These are phyloP conservation scores for Alcis repandata DNA, from an alignment of 2,888 invertebrate species.

Conservation along the genomic window DNA sequence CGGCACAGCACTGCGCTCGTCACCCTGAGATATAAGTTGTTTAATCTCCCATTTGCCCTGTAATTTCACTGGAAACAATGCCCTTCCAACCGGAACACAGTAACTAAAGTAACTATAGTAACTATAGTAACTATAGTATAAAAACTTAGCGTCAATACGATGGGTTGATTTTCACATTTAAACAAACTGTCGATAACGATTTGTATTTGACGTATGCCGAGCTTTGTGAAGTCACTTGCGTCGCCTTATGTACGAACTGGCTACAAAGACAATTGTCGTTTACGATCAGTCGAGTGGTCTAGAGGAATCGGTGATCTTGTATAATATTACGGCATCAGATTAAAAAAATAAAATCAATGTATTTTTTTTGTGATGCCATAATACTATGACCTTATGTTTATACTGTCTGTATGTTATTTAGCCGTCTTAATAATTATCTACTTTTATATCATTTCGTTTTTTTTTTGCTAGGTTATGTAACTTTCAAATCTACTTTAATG, in stretches of 20 bases:
- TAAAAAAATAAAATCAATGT: conserved; percentile 14
- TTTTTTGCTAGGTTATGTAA: conserved; percentile 26
- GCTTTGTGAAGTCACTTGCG: background rate
- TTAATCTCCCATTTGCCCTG: too few relatives aligned
- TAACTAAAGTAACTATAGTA: too few relatives aligned
- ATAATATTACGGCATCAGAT: conserved; percentile 50
- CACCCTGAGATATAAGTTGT: too few relatives aligned
- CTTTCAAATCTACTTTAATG: conserved; percentile 20
- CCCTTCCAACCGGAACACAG: too few relatives aligned
- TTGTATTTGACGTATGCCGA: background rate
- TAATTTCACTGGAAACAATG: too few relatives aligned
- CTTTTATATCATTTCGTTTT: conserved; percentile 21
- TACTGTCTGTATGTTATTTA: conserved; percentile 35
- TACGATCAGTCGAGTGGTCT: background rate
- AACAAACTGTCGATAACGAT: background rate
- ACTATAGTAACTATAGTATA: too few relatives aligned
- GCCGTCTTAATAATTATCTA: conserved; percentile 27
- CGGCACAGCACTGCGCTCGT: too few relatives aligned
- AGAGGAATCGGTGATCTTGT: conserved; percentile 9
- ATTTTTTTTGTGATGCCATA: conserved; percentile 40
- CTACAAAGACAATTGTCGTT: background rate
- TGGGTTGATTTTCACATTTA: too few relatives aligned
- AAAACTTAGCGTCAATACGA: too few relatives aligned
- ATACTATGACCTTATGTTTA: conserved; percentile 40
- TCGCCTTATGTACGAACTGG: background rate